Evolutionary conservation across 2,113 vertebrate genomes (phyloP).

Genomic region (Seriola aureovittata): DNA sequence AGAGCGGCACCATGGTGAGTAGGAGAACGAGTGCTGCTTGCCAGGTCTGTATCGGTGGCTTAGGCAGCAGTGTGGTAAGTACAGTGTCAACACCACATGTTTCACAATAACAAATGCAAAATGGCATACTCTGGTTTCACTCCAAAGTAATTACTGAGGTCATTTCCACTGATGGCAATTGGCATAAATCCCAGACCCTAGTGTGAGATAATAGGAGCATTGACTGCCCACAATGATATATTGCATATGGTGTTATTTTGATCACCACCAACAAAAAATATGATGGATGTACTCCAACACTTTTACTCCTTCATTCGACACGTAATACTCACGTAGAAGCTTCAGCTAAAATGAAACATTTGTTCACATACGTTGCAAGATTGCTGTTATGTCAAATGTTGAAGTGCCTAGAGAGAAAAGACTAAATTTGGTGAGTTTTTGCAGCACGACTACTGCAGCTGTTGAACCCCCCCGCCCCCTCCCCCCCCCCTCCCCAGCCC

Average conservation of each 20-base stretch:
- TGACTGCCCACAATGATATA: constrained; percentile 6
- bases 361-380: not conserved
- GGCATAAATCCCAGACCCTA: not conserved
- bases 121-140: constrained; percentile 3
- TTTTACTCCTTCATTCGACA: not conserved
- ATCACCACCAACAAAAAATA: not conserved
- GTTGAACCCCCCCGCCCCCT: not conserved
- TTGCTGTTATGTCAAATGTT: not conserved
- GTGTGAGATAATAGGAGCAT: not conserved
- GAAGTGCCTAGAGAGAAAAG: not conserved
- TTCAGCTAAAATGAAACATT: not conserved
- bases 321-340: not conserved
- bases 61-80: constrained; percentile 79
- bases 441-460: not conserved
- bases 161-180: constrained; percentile 6
- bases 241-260: not conserved
- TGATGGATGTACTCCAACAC: not conserved
- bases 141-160: constrained; percentile 3
- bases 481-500: too few species aligned
- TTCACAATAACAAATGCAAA: constrained; percentile 34
- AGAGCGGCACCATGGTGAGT: constrained; percentile 70
- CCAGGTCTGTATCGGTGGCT: constrained; percentile 76
- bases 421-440: not conserved
- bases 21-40: constrained; percentile 61
- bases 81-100: constrained; percentile 62